Evolutionary conservation across 2,797 vertebrate genomes (phyloP).

Genomic region (Tenualosa ilisha): DNA sequence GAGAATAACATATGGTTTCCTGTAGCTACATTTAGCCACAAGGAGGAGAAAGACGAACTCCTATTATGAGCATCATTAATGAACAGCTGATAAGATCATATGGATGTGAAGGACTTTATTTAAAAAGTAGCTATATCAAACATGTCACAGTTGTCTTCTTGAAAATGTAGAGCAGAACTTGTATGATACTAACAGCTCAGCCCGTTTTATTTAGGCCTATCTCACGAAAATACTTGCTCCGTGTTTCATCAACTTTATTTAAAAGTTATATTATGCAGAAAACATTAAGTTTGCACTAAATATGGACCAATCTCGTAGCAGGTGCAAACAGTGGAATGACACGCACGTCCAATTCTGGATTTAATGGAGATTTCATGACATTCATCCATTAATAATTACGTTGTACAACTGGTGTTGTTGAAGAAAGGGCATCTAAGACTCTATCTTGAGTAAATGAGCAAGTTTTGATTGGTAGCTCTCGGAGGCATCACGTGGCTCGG

Average conservation of each 20-base stretch:
- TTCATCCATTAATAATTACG: background rate
- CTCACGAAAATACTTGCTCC: background rate
- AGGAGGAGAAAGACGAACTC: background rate
- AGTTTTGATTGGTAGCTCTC: constrained; percentile 79
- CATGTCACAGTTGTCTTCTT: background rate
- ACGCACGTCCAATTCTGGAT: background rate
- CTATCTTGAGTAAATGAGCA: constrained; percentile 65
- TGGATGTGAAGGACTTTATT: background rate
- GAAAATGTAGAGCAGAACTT: background rate
- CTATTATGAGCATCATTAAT: background rate
- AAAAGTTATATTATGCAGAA: background rate
- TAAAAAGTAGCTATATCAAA: background rate
- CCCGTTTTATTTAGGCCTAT: background rate
- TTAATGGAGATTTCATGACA: background rate
- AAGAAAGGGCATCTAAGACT: constrained; percentile 33
- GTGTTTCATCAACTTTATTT: background rate
- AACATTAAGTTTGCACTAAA: background rate
- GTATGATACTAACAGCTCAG: background rate
- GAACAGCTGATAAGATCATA: background rate
- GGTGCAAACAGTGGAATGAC: background rate
- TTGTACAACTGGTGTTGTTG: constrained; percentile 2
- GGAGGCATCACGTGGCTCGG: constrained; percentile 87
- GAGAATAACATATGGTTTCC: background rate
- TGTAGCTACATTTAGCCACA: background rate
- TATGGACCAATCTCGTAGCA: background rate